Evolutionary conservation across 2,797 vertebrate genomes (phyloP).

Genomic region (Characodon lateralis): DNA sequence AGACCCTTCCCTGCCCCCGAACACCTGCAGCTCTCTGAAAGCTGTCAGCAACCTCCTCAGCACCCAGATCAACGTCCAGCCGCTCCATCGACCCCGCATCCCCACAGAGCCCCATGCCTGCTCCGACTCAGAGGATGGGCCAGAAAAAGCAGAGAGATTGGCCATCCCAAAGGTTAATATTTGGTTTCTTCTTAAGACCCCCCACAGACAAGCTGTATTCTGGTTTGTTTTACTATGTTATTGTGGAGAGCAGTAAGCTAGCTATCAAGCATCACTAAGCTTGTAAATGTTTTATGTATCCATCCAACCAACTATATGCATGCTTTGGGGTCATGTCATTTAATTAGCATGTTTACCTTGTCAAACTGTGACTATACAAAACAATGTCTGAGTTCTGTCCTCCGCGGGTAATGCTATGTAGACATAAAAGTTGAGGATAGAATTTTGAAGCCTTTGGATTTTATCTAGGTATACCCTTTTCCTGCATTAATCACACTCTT

Average conservation of each 20-base stretch:
- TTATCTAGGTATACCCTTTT: background rate
- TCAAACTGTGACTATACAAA: background rate
- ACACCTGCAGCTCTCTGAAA: constrained; percentile 92
- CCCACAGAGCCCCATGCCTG: constrained; percentile 84
- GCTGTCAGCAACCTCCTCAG: constrained; percentile 96
- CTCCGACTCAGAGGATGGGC: constrained; percentile 91
- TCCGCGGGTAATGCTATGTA: background rate
- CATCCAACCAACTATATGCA: background rate
- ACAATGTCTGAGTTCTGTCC: background rate
- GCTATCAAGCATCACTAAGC: background rate
- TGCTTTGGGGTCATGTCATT: background rate
- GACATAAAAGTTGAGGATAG: background rate
- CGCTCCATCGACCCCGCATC: constrained; percentile 87
- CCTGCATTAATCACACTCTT: constrained; percentile 10
- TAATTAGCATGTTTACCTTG: background rate
- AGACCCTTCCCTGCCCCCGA: constrained; percentile 91
- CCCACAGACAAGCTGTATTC: background rate
- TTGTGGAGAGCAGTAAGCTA: background rate
- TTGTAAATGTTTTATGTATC: background rate
- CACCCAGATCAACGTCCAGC: constrained; percentile 92
- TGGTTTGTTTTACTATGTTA: background rate
- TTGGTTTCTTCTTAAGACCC: background rate
- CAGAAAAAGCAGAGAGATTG: constrained; percentile 88
- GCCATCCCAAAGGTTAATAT: constrained; percentile 89
- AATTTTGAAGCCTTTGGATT: background rate